Conservation (phyloP, 2,797 vertebrate genomes). For the Furcifer pardalis region DNA sequence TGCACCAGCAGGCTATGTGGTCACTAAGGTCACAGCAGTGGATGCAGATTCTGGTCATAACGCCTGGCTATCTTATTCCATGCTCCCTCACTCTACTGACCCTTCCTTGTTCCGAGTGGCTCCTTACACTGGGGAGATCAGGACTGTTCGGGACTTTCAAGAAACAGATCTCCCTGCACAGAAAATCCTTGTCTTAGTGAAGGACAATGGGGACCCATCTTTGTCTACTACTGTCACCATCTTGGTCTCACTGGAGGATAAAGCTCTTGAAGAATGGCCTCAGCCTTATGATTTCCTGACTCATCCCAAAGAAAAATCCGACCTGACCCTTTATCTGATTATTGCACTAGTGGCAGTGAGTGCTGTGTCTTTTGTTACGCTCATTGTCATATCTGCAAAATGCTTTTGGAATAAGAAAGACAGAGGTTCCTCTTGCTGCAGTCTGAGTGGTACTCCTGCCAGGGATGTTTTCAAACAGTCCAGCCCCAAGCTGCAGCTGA, state of each 20-base stretch:
- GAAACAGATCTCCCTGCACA: slow-evolving; percentile 84
- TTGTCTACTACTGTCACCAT: slow-evolving; percentile 87
- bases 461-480: slow-evolving; percentile 85
- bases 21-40: slow-evolving; percentile 91
- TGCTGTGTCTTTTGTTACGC: slow-evolving; percentile 86
- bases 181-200: slow-evolving; percentile 85
- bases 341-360: slow-evolving; percentile 89
- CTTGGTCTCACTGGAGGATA: slow-evolving; percentile 85
- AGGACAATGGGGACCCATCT: slow-evolving; percentile 86
- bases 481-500: slow-evolving; percentile 91
- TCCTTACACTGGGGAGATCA: slow-evolving; percentile 87
- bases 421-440: slow-evolving; percentile 73
- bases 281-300: slow-evolving; percentile 80
- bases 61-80: slow-evolving; percentile 91
- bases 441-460: slow-evolving; percentile 73
- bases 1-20: slow-evolving; percentile 82
- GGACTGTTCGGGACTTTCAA: slow-evolving; percentile 81
- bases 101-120: slow-evolving; percentile 87
- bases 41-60: slow-evolving; percentile 95
- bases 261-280: slow-evolving; percentile 68
- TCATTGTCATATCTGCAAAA: slow-evolving; percentile 85
- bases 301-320: slow-evolving; percentile 80
- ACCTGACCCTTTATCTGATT: slow-evolving; percentile 92
- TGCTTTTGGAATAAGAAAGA: slow-evolving; percentile 80
- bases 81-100: slow-evolving; percentile 83